These are phyloP conservation scores for Leptopilina myrica DNA, from an alignment of 2,888 invertebrate species.

Conservation along the genomic window DNA sequence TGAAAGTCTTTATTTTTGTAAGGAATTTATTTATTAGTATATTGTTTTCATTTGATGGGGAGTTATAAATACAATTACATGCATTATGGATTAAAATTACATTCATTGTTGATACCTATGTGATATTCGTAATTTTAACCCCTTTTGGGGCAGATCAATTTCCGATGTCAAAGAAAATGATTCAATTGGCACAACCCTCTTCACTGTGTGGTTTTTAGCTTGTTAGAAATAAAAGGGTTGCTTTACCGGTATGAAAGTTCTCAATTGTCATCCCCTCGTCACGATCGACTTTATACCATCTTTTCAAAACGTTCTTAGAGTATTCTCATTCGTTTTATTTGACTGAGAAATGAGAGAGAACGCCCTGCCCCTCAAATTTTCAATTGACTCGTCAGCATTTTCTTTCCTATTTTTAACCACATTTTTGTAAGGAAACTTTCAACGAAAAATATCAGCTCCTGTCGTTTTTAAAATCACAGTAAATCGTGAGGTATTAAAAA, in stretches of 20 bases:
- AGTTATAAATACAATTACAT: too few relatives aligned
- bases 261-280: conserved; percentile 21
- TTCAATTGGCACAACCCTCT: neutral
- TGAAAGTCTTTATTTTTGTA: too few relatives aligned
- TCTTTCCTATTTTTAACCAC: too few relatives aligned
- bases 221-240: conserved; percentile 26
- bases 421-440: neutral
- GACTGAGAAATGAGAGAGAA: neutral
- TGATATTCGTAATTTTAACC: too few relatives aligned
- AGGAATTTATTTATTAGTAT: too few relatives aligned
- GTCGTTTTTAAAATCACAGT: neutral
- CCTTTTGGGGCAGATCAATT: too few relatives aligned
- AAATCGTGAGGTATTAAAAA: too few relatives aligned
- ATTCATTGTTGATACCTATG: too few relatives aligned
- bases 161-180: neutral
- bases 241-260: neutral
- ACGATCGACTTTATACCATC: conserved; percentile 15
- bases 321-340: conserved; percentile 19
- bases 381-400: neutral
- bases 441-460: too few relatives aligned
- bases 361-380: conserved; percentile 31
- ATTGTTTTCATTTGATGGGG: too few relatives aligned
- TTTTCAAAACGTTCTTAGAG: neutral
- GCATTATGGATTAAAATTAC: too few relatives aligned
- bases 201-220: conserved; percentile 3